Evolutionary conservation across 1,140 invertebrate genomes (phyloP).

Genomic region (Drosophila pallidifrons): DNA sequence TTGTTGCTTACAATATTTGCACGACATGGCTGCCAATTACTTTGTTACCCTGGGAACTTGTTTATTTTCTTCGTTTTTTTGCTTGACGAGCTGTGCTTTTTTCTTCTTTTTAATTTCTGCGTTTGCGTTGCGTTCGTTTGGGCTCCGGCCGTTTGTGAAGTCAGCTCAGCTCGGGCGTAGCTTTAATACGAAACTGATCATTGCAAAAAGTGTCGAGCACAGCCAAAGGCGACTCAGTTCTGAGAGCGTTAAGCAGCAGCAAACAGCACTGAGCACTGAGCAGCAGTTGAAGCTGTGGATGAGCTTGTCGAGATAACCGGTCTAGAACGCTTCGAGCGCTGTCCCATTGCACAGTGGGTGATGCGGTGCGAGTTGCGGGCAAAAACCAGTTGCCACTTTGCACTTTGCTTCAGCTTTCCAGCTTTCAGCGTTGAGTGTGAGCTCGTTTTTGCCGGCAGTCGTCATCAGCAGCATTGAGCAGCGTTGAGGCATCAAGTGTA

Average conservation of each 20-base stretch:
- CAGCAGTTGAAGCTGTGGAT: too few species aligned
- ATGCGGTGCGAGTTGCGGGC: constrained; percentile 8
- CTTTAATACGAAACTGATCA: constrained; percentile 66
- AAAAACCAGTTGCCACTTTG: constrained; percentile 21
- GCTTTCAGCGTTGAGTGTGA: not conserved
- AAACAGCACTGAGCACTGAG: constrained; percentile 10
- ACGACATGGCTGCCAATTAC: constrained; percentile 60
- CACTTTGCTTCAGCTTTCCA: not conserved
- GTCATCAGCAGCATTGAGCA: not conserved
- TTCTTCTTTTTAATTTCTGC: not conserved
- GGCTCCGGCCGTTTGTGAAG: constrained; percentile 17
- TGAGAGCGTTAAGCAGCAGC: constrained; percentile 10
- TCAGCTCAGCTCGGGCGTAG: constrained; percentile 64
- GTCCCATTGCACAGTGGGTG: constrained; percentile 36
- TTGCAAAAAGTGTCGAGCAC: constrained; percentile 41
- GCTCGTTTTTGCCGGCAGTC: constrained; percentile 7
- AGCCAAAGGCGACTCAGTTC: constrained; percentile 11
- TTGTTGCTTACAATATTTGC: constrained; percentile 59
- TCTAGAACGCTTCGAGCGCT: constrained; percentile 48
- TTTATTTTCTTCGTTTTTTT: constrained; percentile 33
- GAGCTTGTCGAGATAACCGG: constrained; percentile 56
- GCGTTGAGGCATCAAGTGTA: constrained; percentile 11
- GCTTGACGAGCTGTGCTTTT: constrained; percentile 13
- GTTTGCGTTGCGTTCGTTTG: constrained; percentile 9
- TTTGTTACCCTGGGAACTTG: constrained; percentile 38